Conservation (phyloP, 1,140 invertebrate species). For the Pseudomyrmex cubaensis region DNA sequence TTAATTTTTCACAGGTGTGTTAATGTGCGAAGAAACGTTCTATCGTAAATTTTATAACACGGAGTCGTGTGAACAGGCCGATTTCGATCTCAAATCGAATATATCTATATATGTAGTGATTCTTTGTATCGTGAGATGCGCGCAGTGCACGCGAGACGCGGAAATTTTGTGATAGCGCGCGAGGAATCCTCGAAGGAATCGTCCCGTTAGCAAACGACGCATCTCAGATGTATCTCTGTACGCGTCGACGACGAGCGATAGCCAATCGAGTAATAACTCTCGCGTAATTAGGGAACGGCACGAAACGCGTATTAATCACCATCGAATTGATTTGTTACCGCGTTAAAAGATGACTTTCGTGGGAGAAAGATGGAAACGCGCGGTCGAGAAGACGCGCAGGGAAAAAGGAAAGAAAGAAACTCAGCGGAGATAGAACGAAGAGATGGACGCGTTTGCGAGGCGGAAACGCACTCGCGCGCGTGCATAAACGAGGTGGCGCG, state of each 20-base stretch:
- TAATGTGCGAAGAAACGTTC: too few relatives aligned
- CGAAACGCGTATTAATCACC: slow-evolving; percentile 79
- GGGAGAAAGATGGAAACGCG: slow-evolving; percentile 39
- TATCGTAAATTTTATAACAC: too few relatives aligned
- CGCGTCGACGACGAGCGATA: slow-evolving; percentile 68
- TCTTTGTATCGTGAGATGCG: neutral
- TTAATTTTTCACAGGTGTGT: too few relatives aligned
- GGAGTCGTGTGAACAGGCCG: slow-evolving; percentile 39
- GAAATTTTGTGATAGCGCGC: slow-evolving; percentile 25
- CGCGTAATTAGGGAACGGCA: slow-evolving; percentile 79
- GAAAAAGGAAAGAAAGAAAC: neutral
- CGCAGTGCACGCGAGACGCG: neutral
- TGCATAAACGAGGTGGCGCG: slow-evolving; percentile 18
- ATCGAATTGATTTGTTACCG: slow-evolving; percentile 82
- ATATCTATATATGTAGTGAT: neutral
- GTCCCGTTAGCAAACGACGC: slow-evolving; percentile 49
- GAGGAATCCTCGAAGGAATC: slow-evolving; percentile 25
- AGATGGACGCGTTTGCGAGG: neutral
- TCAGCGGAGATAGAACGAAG: neutral
- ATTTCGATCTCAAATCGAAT: slow-evolving; percentile 35
- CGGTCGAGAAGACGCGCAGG: neutral
- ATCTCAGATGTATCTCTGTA: slow-evolving; percentile 11
- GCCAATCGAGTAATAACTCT: slow-evolving; percentile 79
- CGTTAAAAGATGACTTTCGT: slow-evolving; percentile 56
- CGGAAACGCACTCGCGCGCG: neutral